These are phyloP conservation scores for Hipparchia sbordonii DNA, from an alignment of 2,888 invertebrate genomes.

Conservation along the genomic window DNA sequence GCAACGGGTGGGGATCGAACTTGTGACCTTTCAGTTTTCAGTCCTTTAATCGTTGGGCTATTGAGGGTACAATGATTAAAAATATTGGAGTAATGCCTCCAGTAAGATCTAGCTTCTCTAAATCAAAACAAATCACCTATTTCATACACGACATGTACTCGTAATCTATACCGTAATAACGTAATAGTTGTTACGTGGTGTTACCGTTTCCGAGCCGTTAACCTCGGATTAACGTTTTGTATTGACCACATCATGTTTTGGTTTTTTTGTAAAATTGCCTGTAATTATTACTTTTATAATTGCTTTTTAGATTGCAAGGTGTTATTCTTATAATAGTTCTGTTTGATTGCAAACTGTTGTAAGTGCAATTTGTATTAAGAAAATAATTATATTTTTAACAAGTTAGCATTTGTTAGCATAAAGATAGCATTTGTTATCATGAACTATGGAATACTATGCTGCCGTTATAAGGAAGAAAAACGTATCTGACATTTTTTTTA, in stretches of 20 bases:
- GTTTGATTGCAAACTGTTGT: not conserved
- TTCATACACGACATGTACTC: constrained; percentile 25
- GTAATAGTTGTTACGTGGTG: constrained; percentile 45
- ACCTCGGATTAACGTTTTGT: constrained; percentile 36
- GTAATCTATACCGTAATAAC: constrained; percentile 42
- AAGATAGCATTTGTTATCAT: too few relatives aligned
- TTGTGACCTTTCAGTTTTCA: too few relatives aligned
- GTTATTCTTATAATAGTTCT: not conserved
- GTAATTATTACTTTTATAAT: not conserved
- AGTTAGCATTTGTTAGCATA: too few relatives aligned
- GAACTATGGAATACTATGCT: too few relatives aligned
- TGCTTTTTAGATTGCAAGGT: not conserved
- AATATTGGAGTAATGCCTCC: too few relatives aligned
- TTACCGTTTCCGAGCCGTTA: constrained; percentile 52
- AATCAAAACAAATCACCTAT: constrained; percentile 26
- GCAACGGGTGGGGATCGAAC: too few relatives aligned
- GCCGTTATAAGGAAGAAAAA: too few relatives aligned
- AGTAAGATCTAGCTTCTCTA: not conserved
- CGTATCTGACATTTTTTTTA: too few relatives aligned
- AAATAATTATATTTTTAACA: not conserved
- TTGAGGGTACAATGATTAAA: too few relatives aligned
- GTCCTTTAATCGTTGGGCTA: too few relatives aligned
- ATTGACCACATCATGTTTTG: constrained; percentile 23
- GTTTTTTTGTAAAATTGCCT: not conserved
- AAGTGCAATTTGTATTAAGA: not conserved